Evolutionary conservation across 2,113 vertebrate genomes (phyloP).

Genomic region (Barbus barbus): DNA sequence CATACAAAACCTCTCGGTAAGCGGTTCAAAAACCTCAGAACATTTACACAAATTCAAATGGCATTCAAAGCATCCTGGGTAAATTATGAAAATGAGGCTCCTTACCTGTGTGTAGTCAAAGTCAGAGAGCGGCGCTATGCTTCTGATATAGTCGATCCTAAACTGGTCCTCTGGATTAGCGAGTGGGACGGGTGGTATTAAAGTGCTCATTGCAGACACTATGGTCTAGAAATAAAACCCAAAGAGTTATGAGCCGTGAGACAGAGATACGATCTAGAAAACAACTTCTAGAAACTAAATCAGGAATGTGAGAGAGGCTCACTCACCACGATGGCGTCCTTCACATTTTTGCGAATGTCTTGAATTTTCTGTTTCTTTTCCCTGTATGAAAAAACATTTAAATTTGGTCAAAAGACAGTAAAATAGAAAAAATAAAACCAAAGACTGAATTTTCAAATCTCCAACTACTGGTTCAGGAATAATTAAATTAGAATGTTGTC

Average conservation of each 20-base stretch:
- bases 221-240: slow-evolving; percentile 83
- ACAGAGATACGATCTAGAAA: slow-evolving; percentile 47
- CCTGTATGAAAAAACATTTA: slow-evolving; percentile 73
- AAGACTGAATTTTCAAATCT: not conserved
- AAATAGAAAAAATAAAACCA: too few species aligned
- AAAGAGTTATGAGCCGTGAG: slow-evolving; percentile 58
- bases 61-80: slow-evolving; percentile 2
- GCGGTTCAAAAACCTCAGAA: not conserved
- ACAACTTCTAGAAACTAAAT: not conserved
- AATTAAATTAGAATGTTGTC: too few species aligned
- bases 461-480: not conserved
- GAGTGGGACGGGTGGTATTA: slow-evolving; percentile 96
- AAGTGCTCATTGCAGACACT: slow-evolving; percentile 98
- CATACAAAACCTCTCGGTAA: not conserved
- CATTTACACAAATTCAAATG: slow-evolving; percentile 8
- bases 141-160: slow-evolving; percentile 98
- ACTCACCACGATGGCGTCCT: slow-evolving; percentile 97
- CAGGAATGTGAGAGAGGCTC: not conserved
- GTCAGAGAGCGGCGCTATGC: slow-evolving; percentile 96
- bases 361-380: slow-evolving; percentile 99
- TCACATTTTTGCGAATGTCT: slow-evolving; percentile 99
- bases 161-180: slow-evolving; percentile 97
- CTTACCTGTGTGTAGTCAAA: slow-evolving; percentile 98
- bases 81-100: not conserved
- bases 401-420: slow-evolving; percentile 1